These are phyloP conservation scores for Pogonomyrmex barbatus DNA, from an alignment of 1,140 invertebrate genomes.

Conservation along the genomic window DNA sequence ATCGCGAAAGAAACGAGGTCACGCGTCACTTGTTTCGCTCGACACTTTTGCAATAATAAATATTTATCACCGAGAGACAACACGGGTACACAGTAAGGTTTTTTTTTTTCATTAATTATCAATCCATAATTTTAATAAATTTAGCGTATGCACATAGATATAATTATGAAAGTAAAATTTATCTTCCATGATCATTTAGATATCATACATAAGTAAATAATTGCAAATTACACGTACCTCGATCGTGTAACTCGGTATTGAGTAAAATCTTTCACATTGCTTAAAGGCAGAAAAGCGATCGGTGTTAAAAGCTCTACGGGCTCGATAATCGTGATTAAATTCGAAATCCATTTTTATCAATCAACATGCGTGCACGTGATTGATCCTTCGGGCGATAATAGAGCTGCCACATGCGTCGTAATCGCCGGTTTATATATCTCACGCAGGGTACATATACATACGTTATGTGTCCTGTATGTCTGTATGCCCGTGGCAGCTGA, in stretches of 20 bases:
- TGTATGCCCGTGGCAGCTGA: slow-evolving; percentile 26
- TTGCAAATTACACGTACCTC: background rate
- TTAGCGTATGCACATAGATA: background rate
- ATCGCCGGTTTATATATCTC: slow-evolving; percentile 16
- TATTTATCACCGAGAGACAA: background rate
- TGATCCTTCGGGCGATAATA: slow-evolving; percentile 3
- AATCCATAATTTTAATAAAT: background rate
- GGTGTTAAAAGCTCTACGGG: slow-evolving; percentile 19
- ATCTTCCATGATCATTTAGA: background rate
- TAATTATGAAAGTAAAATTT: background rate
- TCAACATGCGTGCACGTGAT: background rate
- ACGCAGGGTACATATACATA: background rate
- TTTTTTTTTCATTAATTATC: background rate
- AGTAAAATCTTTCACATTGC: background rate
- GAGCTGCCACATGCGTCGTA: background rate
- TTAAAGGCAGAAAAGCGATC: background rate
- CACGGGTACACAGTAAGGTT: background rate
- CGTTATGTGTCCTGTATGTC: background rate
- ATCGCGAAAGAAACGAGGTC: background rate
- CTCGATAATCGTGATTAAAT: slow-evolving; percentile 26
- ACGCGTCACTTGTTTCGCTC: background rate
- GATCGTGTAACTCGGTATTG: background rate
- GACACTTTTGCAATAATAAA: slow-evolving; percentile 30
- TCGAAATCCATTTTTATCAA: slow-evolving; percentile 29
- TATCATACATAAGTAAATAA: background rate